Evolutionary conservation across 2,888 invertebrate genomes (phyloP).

Genomic region (Orthosia cruda): DNA sequence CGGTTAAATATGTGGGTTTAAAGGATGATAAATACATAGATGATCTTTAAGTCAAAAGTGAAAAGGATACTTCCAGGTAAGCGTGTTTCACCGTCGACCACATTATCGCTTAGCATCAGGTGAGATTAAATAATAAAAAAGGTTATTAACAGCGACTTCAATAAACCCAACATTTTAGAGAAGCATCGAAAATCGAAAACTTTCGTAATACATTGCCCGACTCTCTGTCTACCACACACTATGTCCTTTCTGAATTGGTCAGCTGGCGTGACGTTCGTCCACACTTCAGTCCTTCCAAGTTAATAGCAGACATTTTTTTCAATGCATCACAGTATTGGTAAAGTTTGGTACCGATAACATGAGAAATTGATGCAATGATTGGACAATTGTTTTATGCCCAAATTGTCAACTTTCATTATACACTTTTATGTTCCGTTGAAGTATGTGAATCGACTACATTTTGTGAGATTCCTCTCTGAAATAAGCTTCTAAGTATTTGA

Average conservation of each 20-base stretch:
- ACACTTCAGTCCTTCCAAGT: slow-evolving; percentile 26
- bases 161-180: too few relatives aligned
- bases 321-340: slow-evolving; percentile 15
- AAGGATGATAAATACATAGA: too few relatives aligned
- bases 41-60: too few relatives aligned
- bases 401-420: not conserved
- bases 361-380: not conserved
- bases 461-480: not conserved
- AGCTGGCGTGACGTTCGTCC: slow-evolving; percentile 41
- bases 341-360: slow-evolving; percentile 15
- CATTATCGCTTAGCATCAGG: too few relatives aligned
- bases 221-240: slow-evolving; percentile 16
- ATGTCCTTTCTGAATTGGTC: not conserved
- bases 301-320: slow-evolving; percentile 30
- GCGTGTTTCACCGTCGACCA: too few relatives aligned
- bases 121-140: too few relatives aligned
- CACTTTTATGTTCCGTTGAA: not conserved
- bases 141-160: not conserved
- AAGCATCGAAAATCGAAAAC: too few relatives aligned
- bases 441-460: not conserved
- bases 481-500: too few relatives aligned
- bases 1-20: too few relatives aligned
- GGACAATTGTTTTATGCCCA: not conserved
- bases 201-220: not conserved
- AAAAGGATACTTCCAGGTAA: too few relatives aligned